A percentile compares a stretch with the other conserved stretches of the same genome.
Evolutionary conservation across 2,888 invertebrate species (phyloP).

Genomic region (Ellobium chinense): DNA sequence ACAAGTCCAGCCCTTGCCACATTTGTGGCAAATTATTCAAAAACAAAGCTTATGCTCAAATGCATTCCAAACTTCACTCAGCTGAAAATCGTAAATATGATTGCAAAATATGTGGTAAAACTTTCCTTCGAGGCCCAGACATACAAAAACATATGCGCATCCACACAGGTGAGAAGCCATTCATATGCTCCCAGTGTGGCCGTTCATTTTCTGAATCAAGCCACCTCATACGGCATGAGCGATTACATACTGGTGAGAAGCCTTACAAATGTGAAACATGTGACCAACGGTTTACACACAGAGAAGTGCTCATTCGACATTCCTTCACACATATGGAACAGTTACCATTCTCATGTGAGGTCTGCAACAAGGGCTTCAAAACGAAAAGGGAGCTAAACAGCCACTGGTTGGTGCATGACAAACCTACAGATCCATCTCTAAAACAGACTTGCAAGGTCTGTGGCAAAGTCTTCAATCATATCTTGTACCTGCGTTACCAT

Average conservation of each 20-base stretch:
- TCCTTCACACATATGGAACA: slow-evolving; percentile 21
- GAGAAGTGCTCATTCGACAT: neutral
- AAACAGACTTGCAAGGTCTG: neutral
- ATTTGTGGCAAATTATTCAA: slow-evolving; percentile 24
- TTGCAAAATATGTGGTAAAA: slow-evolving; percentile 9
- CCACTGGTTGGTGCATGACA: slow-evolving; percentile 12
- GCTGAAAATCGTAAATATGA: slow-evolving; percentile 15
- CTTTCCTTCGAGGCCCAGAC: slow-evolving; percentile 22
- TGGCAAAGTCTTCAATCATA: slow-evolving; percentile 6
- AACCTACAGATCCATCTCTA: neutral
- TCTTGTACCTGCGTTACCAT: neutral
- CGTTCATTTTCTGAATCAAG: slow-evolving; percentile 29
- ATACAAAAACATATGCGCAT: slow-evolving; percentile 21
- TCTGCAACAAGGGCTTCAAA: slow-evolving; percentile 18
- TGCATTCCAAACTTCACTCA: slow-evolving; percentile 32
- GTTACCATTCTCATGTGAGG: slow-evolving; percentile 20
- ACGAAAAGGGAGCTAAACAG: slow-evolving; percentile 17
- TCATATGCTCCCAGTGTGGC: slow-evolving; percentile 19
- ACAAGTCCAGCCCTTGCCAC: slow-evolving; percentile 4
- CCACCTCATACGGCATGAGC: slow-evolving; percentile 24
- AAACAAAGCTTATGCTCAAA: slow-evolving; percentile 26
- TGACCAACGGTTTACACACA: slow-evolving; percentile 16
- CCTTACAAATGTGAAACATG: slow-evolving; percentile 26
- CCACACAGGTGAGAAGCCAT: slow-evolving; percentile 31
- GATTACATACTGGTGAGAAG: slow-evolving; percentile 20